Evolutionary conservation across 2,113 vertebrate species (phyloP).

Genomic region (Anguilla japonica): DNA sequence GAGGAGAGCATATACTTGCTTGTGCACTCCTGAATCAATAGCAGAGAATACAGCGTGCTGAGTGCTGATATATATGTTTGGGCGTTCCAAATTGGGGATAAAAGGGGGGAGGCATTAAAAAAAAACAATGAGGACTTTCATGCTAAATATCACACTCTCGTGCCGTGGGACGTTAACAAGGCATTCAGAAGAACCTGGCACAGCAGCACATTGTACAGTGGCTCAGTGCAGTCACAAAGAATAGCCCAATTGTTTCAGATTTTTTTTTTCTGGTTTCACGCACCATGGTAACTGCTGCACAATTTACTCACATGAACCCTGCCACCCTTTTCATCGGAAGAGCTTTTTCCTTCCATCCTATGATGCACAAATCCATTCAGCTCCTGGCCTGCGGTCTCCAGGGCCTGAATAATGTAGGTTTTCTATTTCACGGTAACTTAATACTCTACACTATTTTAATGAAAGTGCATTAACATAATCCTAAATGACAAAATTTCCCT

Average conservation of each 20-base stretch:
- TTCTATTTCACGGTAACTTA: no score
- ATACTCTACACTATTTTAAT: no score
- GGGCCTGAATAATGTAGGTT: no score
- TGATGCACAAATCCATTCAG: no score
- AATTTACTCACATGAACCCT: not conserved
- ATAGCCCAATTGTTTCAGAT: not conserved
- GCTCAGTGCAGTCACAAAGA: slow-evolving; percentile 17
- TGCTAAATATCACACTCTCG: slow-evolving; percentile 32
- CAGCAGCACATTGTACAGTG: slow-evolving; percentile 27
- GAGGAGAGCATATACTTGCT: no score
- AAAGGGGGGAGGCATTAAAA: no score
- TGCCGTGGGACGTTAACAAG: slow-evolving; percentile 42
- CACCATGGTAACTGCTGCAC: not conserved
- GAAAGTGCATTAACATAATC: no score
- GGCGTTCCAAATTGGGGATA: not conserved
- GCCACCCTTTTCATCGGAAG: not conserved
- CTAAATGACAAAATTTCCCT: no score
- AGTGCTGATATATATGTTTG: no score
- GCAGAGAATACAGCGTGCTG: no score
- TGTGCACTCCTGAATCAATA: no score
- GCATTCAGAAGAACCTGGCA: slow-evolving; percentile 46
- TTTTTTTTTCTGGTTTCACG: not conserved
- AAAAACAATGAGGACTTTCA: slow-evolving; percentile 47
- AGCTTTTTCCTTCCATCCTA: not conserved
- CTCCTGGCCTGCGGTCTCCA: no score